Evolutionary conservation across 2,113 vertebrate genomes (phyloP).

Genomic region (Phaethornis superciliosus): DNA sequence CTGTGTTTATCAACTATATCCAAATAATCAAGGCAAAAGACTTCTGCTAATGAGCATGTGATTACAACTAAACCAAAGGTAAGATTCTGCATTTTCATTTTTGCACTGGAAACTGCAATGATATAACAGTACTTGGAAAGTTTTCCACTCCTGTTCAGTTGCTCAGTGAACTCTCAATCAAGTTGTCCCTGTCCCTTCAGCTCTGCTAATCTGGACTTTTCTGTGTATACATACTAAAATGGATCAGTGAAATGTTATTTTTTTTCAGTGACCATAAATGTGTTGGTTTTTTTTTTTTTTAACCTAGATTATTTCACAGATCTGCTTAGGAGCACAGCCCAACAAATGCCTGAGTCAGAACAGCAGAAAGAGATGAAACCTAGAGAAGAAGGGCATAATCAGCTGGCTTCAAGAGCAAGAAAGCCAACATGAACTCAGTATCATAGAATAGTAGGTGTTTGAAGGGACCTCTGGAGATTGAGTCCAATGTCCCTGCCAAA

Average conservation of each 20-base stretch:
- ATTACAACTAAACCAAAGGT: not conserved
- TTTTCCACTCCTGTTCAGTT: not conserved
- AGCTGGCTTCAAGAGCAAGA: not conserved
- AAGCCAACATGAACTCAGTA: not conserved
- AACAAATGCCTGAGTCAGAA: not conserved
- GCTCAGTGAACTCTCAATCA: not conserved
- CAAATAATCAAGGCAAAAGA: not conserved
- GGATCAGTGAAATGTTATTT: not conserved
- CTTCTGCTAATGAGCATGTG: not conserved
- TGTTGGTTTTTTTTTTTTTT: conserved; percentile 47
- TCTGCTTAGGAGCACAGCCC: not conserved
- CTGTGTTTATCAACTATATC: not conserved
- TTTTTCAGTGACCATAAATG: conserved; percentile 1
- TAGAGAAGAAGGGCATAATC: not conserved
- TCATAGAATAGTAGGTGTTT: too few species aligned
- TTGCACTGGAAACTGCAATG: not conserved
- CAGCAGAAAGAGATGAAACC: not conserved
- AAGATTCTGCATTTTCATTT: not conserved
- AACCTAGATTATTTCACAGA: not conserved
- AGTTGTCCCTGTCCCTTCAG: not conserved
- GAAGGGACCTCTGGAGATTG: too few species aligned
- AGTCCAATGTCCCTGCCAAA: too few species aligned
- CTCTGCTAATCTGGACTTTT: not conserved
- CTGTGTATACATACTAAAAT: not conserved
- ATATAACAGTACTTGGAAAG: not conserved